phyloP scores from a whole-genome alignment of 2,113 vertebrate genomes.

The Hylia prasina region DNA sequence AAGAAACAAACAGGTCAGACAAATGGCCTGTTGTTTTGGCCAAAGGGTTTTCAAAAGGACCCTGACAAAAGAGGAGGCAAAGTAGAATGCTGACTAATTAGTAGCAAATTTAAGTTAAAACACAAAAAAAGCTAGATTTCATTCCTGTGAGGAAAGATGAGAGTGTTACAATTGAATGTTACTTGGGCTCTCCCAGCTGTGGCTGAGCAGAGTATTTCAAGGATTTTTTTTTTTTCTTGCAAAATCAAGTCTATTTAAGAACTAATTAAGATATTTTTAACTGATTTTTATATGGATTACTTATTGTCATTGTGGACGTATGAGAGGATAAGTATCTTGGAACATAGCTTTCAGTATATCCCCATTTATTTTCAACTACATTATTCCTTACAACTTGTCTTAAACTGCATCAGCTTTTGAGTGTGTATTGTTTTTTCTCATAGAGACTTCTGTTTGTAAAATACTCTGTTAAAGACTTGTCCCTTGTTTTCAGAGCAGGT shows the following conservation, averaged over 20 bases:
- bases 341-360: neutral
- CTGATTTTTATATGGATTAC: neutral
- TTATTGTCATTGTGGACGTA: neutral
- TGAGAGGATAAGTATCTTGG: neutral
- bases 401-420: neutral
- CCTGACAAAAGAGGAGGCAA: neutral
- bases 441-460: neutral
- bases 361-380: neutral
- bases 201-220: neutral
- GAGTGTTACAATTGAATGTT: neutral
- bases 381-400: neutral
- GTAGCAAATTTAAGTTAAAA: neutral
- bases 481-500: neutral
- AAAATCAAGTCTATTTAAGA: neutral
- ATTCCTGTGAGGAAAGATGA: neutral
- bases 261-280: accelerated
- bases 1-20: neutral
- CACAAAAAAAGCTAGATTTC: neutral
- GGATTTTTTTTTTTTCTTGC: neutral
- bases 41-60: neutral
- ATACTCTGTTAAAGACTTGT: neutral
- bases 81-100: neutral
- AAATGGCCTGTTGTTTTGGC: neutral
- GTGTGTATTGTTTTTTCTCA: neutral
- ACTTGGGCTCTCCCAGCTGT: neutral